Percentiles rank a stretch among this genome's conserved stretches.
Evolutionary conservation across 64 coral and sea anemone species (phyloP).

Genomic region (Stylophora pistillata): DNA sequence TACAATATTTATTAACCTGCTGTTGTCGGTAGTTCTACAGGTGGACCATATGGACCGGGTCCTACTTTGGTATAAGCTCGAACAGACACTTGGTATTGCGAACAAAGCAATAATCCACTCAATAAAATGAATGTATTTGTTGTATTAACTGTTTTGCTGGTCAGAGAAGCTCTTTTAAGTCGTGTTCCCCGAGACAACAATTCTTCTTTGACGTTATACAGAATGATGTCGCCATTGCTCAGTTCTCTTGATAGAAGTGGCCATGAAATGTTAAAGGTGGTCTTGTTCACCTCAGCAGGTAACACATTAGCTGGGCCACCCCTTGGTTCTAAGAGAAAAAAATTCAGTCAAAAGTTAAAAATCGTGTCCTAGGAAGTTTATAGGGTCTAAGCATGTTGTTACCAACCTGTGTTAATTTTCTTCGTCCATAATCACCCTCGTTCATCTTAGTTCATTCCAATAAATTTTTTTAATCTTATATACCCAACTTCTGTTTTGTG

Average conservation of each 20-base stretch:
- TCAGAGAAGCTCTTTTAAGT: neutral
- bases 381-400: no score
- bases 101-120: neutral
- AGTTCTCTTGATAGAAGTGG: neutral
- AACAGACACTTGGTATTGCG: neutral
- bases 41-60: neutral
- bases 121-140: neutral
- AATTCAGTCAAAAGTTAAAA: no score
- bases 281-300: neutral
- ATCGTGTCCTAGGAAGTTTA: no score
- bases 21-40: neutral
- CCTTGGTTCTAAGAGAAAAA: neutral
- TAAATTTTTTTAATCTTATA: no score
- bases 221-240: neutral
- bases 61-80: neutral
- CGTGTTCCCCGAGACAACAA: neutral
- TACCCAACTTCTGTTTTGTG: no score
- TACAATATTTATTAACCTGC: neutral
- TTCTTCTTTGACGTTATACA: neutral
- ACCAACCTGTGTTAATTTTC: no score
- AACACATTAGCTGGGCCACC: neutral
- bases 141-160: neutral
- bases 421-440: no score
- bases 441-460: no score
- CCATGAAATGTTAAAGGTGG: conserved; percentile 1